Base-by-base conservation (phyloP, 2,888 invertebrate genomes). In the Lasius fuliginosus region DNA sequence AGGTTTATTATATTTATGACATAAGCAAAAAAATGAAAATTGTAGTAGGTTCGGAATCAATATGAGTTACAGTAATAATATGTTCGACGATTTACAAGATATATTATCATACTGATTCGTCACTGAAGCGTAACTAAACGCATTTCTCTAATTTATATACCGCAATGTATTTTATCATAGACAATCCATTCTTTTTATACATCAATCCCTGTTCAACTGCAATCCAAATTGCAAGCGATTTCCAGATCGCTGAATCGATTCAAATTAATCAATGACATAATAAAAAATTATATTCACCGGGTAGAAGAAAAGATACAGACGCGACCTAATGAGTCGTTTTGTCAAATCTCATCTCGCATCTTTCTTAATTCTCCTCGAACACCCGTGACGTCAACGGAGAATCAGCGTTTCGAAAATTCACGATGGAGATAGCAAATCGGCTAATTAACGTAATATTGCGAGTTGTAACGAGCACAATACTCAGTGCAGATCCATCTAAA, bases 361-460 rank as follows among this genome's bases (percentile, higher is more conserved):
- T 40, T 53, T 67, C 68, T 65, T 23, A 30, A 15, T 23, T 15
- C 27, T 46, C 2, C 76, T 23, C 12, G 69, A 27, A 68, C 15
- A 36, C 23, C 53, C 11, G 27, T 76, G 53, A 67, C 77, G 69
- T 77, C 69, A 46, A 76, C 36, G 36, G 30, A 53, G 23, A 65
- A 2, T 18, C 36, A 12, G 27, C 40, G 40, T 33, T 56, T 9
- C 18, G 53, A 40, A 68, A 68, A 36, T 4, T 68, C 56, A n/a
- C 18, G 40, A 42, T 30, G 40, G 27, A n/a, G n/a, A 53, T 56
- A 60, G 73, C 27, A 81, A 46, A 81, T 81, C n/a, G 73, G 6
- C 23, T 46, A 46, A 81, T 81, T 81, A 81, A 79, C 27, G 60
- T 79, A 71, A 81, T 36, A 18, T 27, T 33, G 53, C 53, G 64